These are phyloP conservation scores for Gryon sp. DNA, from an alignment of 1,140 invertebrate species.

Conservation along the genomic window DNA sequence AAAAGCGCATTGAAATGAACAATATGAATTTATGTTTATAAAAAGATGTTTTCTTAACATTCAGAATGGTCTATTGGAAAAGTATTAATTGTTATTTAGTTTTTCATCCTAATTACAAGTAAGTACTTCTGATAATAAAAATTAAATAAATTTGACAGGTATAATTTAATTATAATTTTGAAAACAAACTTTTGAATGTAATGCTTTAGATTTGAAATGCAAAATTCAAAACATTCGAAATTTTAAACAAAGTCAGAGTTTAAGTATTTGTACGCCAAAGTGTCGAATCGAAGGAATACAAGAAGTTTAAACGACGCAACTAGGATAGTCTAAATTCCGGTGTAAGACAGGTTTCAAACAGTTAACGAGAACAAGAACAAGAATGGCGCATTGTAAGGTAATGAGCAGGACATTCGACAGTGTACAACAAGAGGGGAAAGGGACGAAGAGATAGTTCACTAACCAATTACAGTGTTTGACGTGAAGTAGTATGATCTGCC, in stretches of 20 bases:
- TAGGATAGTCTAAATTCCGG: slow-evolving; percentile 38
- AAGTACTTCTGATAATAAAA: too few species aligned
- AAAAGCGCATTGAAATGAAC: too few species aligned
- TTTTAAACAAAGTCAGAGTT: neutral
- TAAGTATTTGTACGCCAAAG: neutral
- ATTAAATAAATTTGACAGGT: too few species aligned
- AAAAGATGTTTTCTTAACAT: too few species aligned
- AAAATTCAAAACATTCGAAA: neutral
- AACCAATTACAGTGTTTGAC: slow-evolving; percentile 54
- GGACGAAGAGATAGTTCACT: slow-evolving; percentile 32
- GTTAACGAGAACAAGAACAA: slow-evolving; percentile 52
- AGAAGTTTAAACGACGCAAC: slow-evolving; percentile 37
- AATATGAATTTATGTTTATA: too few species aligned
- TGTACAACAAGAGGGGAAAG: slow-evolving; percentile 1
- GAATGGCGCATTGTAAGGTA: slow-evolving; percentile 45
- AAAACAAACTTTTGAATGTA: too few species aligned
- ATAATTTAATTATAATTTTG: too few species aligned
- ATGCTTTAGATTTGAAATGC: too few species aligned
- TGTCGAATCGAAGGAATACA: slow-evolving; percentile 12
- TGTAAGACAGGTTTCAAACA: slow-evolving; percentile 50
- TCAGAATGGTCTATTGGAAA: too few species aligned
- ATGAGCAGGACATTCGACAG: slow-evolving; percentile 43
- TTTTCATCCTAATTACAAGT: too few species aligned
- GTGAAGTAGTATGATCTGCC: slow-evolving; percentile 50
- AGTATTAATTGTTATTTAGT: too few species aligned